Evolutionary conservation across 2,113 vertebrate species (phyloP), one percentile per base, ranked within the genome.

Genomic region (Ranitomeya imitator): DNA sequence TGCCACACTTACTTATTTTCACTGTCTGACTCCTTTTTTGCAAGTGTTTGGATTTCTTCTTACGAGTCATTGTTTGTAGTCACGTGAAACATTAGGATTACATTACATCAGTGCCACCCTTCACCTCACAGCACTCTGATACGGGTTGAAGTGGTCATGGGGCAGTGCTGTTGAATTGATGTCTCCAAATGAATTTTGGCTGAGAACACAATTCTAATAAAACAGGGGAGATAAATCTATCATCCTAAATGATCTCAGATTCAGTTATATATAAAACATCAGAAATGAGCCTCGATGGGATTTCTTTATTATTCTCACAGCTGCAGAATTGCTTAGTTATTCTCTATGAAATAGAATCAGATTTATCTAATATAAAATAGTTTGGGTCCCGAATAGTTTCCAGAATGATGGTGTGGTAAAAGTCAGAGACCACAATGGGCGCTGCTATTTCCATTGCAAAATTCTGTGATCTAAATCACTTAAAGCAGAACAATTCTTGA

Each of bases 271-370:
- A 79, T 83, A 61, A 83, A 88, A 57, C 79, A 76, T 83, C 26
- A 73, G 63, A 21, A 88, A 88, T 73, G 65, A 88, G 78, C 65
- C 65, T 10, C 63, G 57, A n/a, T 54, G 23, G 69, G 65, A n/a
- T 88, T 83, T 76, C 37, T 73, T 51, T 83, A 54, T 69, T 69
- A 83, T 45, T 76, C 61, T 81, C 52, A 59, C 86, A 88, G 77
- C 67, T 83, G 63, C 52, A 82, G 57, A 82, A 88, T 31, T 81
- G 77, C 80, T 82, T 83, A 82, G 51, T 88, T 88, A 74, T 74
- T 19, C 37, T 18, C 21, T 21, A 57, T 45, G 71, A 88, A 80
- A 88, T 88, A 54, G 23, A 37, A 80, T 88, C 54, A 79, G 61
- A 81, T 55, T 83, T 71, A 37, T 82, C 51, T 63, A 59, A 69